Evolutionary conservation across 23 tunicate species (phyloP).

Genomic region (Oikopleura albicans): DNA sequence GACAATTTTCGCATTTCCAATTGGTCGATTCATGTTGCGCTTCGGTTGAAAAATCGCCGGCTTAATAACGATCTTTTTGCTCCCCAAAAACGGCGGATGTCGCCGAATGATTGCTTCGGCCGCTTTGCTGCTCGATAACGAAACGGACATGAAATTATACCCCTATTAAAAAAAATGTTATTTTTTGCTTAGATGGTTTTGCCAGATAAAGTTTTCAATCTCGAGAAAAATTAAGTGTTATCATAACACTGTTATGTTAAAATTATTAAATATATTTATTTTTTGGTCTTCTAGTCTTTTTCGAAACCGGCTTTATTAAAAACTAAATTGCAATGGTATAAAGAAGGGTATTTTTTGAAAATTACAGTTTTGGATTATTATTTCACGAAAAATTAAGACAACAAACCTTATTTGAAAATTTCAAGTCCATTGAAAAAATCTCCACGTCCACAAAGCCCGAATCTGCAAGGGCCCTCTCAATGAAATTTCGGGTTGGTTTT

Average conservation of each 20-base stretch:
- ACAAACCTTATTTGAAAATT: not conserved
- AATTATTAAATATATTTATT: no score
- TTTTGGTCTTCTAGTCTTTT: no score
- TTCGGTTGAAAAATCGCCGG: constrained; percentile 18
- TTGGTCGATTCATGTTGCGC: not conserved
- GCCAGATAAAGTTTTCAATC: no score
- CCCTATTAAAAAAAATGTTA: no score
- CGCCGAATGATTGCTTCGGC: not conserved
- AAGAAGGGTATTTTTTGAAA: no score
- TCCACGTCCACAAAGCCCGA: not conserved
- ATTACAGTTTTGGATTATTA: no score
- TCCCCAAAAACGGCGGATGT: not conserved
- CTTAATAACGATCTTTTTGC: not conserved
- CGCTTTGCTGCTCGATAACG: not conserved
- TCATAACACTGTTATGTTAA: no score
- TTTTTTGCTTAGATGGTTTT: no score
- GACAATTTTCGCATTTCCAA: not conserved
- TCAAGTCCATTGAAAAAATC: constrained; percentile 2
- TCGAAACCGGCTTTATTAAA: no score
- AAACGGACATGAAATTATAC: constrained; percentile 7
- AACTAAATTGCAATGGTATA: no score
- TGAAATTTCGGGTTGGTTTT: not conserved
- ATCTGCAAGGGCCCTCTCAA: not conserved
- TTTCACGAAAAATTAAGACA: no score
- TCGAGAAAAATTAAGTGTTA: no score